Evolutionary conservation across 2,797 vertebrate genomes (phyloP).

Genomic region (Nasua narica): DNA sequence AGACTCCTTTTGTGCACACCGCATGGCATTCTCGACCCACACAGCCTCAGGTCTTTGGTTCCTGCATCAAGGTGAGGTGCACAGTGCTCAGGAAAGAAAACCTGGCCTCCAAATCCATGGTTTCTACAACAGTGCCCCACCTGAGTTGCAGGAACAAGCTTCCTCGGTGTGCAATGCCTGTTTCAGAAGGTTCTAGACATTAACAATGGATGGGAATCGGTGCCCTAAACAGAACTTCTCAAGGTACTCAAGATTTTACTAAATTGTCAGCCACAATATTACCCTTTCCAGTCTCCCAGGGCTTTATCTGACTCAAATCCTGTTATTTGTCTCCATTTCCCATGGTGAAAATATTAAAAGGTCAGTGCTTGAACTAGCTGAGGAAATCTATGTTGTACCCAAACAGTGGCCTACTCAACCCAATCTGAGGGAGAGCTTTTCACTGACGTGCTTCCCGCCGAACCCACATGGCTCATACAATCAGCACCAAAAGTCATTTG

Average conservation of each 20-base stretch:
- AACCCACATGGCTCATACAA: neutral
- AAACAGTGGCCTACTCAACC: neutral
- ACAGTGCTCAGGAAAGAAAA: neutral
- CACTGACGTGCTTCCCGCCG: neutral
- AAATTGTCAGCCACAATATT: neutral
- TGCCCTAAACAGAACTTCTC: neutral
- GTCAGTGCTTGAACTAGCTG: neutral
- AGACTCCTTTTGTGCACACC: neutral
- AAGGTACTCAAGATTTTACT: neutral
- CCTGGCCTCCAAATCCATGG: neutral
- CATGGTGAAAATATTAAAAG: neutral
- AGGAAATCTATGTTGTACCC: neutral
- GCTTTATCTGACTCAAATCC: neutral
- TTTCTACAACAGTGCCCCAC: neutral
- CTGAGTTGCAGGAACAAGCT: neutral
- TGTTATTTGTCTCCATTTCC: neutral
- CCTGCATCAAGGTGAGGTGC: neutral
- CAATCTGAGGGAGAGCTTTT: neutral
- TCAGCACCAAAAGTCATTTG: neutral
- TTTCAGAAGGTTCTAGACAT: neutral
- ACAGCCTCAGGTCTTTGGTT: neutral
- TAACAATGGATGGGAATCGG: neutral
- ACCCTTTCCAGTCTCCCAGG: neutral
- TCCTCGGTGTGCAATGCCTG: neutral
- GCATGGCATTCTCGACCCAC: neutral